Conservation (phyloP, 2,797 vertebrate genomes). For the Percopsis omiscomaycus region DNA sequence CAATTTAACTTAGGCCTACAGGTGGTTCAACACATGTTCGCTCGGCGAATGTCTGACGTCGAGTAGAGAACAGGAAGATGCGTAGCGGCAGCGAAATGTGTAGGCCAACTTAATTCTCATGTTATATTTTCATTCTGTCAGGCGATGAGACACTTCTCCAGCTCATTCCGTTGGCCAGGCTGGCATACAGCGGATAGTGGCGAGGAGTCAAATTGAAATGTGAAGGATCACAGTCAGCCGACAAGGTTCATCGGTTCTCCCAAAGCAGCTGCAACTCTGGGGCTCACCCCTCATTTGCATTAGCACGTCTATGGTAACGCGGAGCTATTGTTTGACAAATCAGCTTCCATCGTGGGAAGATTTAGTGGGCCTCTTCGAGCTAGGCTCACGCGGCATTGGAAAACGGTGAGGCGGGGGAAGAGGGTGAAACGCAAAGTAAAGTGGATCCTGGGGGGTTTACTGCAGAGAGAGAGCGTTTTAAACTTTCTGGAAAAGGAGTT, state of each 20-base stretch:
- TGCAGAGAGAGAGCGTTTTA: too few species aligned
- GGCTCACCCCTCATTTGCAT: slow-evolving; percentile 24
- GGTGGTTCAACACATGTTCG: too few species aligned
- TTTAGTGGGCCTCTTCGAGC: slow-evolving; percentile 19
- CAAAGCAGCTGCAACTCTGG: slow-evolving; percentile 32
- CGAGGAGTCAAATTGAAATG: slow-evolving; percentile 56
- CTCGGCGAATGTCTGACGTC: too few species aligned
- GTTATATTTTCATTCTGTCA: slow-evolving; percentile 49
- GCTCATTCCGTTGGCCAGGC: slow-evolving; percentile 33
- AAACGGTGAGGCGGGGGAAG: too few species aligned
- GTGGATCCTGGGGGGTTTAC: too few species aligned
- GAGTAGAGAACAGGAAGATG: too few species aligned
- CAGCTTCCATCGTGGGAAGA: slow-evolving; percentile 54
- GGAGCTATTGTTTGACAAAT: slow-evolving; percentile 62
- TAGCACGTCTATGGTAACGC: slow-evolving; percentile 42
- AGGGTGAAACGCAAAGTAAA: too few species aligned
- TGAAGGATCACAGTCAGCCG: slow-evolving; percentile 40
- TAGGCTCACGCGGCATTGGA: too few species aligned
- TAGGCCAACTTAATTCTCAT: slow-evolving; percentile 2
- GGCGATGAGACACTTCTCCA: slow-evolving; percentile 48
- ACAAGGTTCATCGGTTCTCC: slow-evolving; percentile 42
- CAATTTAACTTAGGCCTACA: too few species aligned
- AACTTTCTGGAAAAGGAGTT: too few species aligned
- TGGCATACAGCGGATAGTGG: slow-evolving; percentile 28
- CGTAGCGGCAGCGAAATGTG: neutral